These are phyloP conservation scores for Portevinia maculata DNA, from an alignment of 2,888 invertebrate genomes.

Conservation along the genomic window DNA sequence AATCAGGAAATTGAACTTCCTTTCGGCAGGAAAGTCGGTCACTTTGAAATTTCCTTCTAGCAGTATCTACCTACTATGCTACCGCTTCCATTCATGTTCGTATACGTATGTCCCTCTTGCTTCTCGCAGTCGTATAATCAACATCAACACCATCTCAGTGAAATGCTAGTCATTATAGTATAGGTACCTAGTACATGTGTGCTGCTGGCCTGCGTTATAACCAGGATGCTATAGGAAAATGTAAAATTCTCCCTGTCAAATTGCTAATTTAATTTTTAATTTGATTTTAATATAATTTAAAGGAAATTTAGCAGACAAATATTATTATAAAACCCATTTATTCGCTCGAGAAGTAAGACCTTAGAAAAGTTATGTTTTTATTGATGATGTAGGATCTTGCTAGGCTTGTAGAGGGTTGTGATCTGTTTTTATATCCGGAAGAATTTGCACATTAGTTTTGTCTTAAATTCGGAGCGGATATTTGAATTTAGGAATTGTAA, in stretches of 20 bases:
- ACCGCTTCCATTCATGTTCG: conserved; percentile 21
- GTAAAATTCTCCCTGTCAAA: conserved; percentile 44
- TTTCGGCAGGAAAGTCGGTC: conserved; percentile 68
- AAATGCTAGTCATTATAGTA: neutral
- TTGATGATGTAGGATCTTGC: neutral
- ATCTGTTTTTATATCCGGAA: neutral
- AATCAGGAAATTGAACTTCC: conserved; percentile 74
- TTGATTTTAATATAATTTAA: conserved; percentile 47
- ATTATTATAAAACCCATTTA: conserved; percentile 5
- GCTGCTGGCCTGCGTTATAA: conserved; percentile 4
- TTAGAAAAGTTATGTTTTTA: neutral
- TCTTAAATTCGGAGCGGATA: conserved; percentile 2
- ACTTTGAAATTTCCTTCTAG: conserved; percentile 63
- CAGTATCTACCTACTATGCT: conserved; percentile 7
- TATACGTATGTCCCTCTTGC: conserved; percentile 9
- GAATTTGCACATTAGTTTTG: neutral
- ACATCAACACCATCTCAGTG: conserved; percentile 36
- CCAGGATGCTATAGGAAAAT: conserved; percentile 56
- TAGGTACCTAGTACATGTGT: neutral
- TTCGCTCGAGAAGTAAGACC: neutral
- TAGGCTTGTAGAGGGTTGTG: neutral
- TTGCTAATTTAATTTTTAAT: conserved; percentile 59
- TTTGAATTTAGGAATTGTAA: too few relatives aligned
- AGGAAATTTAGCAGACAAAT: conserved; percentile 38
- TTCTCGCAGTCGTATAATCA: conserved; percentile 35